Conservation (phyloP, 2,888 invertebrate genomes). For the Eucriotettix oculatus region DNA sequence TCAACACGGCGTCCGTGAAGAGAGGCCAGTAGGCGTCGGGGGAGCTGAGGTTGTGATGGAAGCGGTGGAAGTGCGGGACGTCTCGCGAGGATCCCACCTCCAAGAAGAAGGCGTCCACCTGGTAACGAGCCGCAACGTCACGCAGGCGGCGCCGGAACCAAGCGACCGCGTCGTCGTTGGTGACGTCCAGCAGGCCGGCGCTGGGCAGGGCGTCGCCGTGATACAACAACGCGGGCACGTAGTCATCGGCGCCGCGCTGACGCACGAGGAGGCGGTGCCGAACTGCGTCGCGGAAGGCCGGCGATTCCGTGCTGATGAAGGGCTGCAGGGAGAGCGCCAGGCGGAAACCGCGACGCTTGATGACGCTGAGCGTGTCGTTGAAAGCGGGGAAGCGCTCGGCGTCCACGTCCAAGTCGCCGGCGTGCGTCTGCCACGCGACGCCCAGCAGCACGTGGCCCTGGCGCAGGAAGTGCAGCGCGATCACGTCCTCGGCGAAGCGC, state of each 20-base stretch:
- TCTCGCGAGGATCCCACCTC: slow-evolving; percentile 71
- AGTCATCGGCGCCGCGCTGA: slow-evolving; percentile 59
- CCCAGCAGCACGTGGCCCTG: slow-evolving; percentile 58
- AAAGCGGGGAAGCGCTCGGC: slow-evolving; percentile 56
- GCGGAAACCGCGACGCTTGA: slow-evolving; percentile 68
- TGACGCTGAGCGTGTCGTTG: slow-evolving; percentile 58
- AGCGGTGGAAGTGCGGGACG: slow-evolving; percentile 66
- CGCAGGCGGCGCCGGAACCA: slow-evolving; percentile 66
- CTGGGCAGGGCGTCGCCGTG: slow-evolving; percentile 60
- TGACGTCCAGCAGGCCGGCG: slow-evolving; percentile 73
- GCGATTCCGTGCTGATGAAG: slow-evolving; percentile 66
- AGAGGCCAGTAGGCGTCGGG: slow-evolving; percentile 69
- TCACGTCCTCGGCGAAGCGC: slow-evolving; percentile 69
- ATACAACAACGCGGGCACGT: slow-evolving; percentile 65
- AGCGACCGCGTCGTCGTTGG: slow-evolving; percentile 56
- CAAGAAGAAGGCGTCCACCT: slow-evolving; percentile 71
- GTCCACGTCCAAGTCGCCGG: slow-evolving; percentile 68
- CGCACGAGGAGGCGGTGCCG: slow-evolving; percentile 55
- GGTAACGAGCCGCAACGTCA: slow-evolving; percentile 49
- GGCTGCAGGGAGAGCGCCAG: slow-evolving; percentile 82
- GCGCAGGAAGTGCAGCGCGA: slow-evolving; percentile 57
- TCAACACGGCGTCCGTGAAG: slow-evolving; percentile 43
- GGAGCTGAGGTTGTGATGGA: slow-evolving; percentile 49
- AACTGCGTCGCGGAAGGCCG: slow-evolving; percentile 65
- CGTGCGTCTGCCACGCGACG: slow-evolving; percentile 25